Percentiles rank a stretch among this genome's conserved stretches.
Conservation (phyloP, 2,888 invertebrate genomes). For the Myathropa florea region DNA sequence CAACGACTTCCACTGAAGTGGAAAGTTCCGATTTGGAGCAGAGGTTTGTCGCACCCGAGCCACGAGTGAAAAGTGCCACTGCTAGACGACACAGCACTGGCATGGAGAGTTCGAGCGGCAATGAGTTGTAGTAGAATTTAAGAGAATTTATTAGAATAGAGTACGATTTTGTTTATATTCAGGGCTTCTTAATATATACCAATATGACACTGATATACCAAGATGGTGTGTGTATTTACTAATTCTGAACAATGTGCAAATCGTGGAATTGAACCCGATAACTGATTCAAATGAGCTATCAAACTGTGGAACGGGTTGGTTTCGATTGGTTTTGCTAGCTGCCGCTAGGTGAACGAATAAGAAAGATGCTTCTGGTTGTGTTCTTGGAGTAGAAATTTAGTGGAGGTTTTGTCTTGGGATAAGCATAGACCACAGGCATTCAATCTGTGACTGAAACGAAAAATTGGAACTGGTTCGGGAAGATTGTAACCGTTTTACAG, state of each 20-base stretch:
- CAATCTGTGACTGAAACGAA: too few relatives aligned
- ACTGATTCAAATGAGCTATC: too few relatives aligned
- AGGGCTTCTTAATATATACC: neutral
- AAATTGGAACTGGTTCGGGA: too few relatives aligned
- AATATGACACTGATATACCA: neutral
- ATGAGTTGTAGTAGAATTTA: constrained; percentile 30
- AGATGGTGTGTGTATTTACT: neutral
- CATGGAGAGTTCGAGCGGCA: constrained; percentile 23
- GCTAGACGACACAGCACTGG: neutral
- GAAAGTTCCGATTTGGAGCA: constrained; percentile 45
- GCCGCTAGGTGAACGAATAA: too few relatives aligned
- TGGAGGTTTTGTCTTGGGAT: too few relatives aligned
- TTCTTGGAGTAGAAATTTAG: too few relatives aligned
- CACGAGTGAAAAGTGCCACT: neutral
- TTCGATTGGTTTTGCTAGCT: too few relatives aligned
- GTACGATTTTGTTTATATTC: neutral
- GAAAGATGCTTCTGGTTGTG: too few relatives aligned
- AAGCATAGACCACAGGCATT: too few relatives aligned
- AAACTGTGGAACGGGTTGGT: too few relatives aligned
- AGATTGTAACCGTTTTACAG: too few relatives aligned
- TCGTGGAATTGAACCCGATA: too few relatives aligned
- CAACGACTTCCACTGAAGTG: constrained; percentile 25
- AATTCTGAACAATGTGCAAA: neutral
- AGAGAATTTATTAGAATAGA: neutral
- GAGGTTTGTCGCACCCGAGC: constrained; percentile 3